Base-by-base conservation (phyloP, 1,140 invertebrate genomes). In the Paramacrobiotus metropolitanus region DNA sequence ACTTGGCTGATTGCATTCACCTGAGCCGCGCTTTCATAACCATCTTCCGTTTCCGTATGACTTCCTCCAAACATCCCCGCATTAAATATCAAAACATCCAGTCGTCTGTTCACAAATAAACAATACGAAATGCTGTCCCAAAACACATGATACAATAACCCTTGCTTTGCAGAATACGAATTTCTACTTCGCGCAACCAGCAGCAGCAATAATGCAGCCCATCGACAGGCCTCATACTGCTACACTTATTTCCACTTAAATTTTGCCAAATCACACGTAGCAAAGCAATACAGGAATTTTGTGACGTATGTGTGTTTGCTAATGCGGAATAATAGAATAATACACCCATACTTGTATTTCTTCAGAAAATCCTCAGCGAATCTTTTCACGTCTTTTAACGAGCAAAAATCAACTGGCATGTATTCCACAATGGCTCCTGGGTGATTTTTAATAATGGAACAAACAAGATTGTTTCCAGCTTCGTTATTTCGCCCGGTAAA, bases 81-180 rank as follows among this genome's bases (percentile, higher is more conserved):
- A 78, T 96, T 96, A 55, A 93, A 72, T 65, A 94, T 85, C 30
- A 96, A 72, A 61, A 88, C 83, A 69, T 94, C 80, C 28, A 94
- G 73, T 64, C 79, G 78, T 68, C 86, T 89, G 68, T 40, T 9
- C 9, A 0, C 34, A 40, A 40, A 0, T n/a, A 40, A 40, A 40
- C 34, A 40, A 40, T 15, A 40, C 9, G n/a, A n/a, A n/a, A n/a
- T n/a, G n/a, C n/a, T n/a, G n/a, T n/a, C n/a, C n/a, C n/a, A n/a
- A n/a, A n/a, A n/a, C n/a, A n/a, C n/a, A n/a, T n/a, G n/a, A n/a
- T n/a, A n/a, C n/a, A n/a, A n/a, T n/a, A n/a, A n/a, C n/a, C n/a
- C n/a, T n/a, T n/a, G n/a, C n/a, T n/a, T n/a, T n/a, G n/a, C n/a
- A n/a, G n/a, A n/a, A n/a, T n/a, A n/a, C n/a, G n/a, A n/a, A n/a